Evolutionary conservation across 2,797 vertebrate genomes (phyloP), one percentile per base, ranked within the genome.

Genomic region (Catharus ustulatus): DNA sequence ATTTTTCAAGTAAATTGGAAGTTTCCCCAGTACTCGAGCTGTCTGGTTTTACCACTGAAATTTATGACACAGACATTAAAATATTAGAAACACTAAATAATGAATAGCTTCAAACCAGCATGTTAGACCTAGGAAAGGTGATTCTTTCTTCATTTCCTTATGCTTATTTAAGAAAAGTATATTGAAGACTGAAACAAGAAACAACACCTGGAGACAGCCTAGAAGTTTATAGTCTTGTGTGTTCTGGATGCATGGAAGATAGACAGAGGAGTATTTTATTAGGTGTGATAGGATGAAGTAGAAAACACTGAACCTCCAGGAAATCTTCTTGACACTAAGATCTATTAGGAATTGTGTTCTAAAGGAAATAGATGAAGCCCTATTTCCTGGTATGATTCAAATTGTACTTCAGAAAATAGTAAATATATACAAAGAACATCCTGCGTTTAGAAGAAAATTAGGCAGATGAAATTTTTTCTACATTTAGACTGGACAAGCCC

Each of bases 341-440:
- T 96, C 71, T 92, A 95, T 89, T 95, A 89, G 45, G 40, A 93
- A 88, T 94, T 94, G 63, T 93, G 71, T 84, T 73, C 71, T 82
- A 79, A 82, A 96, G 93, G 86, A 96, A 96, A 92, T 87, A 95
- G 67, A 93, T 63, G 71, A 95, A 95, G 86, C 55, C 26, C 13
- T 80, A 55, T 63, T 95, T 96, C 96, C 95, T 96, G 95, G 67
- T 49, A 89, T 94, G 94, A 95, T 62, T 94, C 88, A 94, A 95
- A 84, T 76, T 79, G 73, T 90, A 88, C 74, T 94, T 88, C 88
- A 93, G 63, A 92, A 95, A 91, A 94, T 42, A 95, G 73, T 88
- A 95, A 94, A 95, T 71, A 96, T 96, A 95, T 90, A 95, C 88
- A 95, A 95, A 95, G 96, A 84, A 95, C 94, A 95, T 96, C 96